Evolutionary conservation across 2,888 invertebrate species (phyloP), one percentile per base, ranked within the genome.

Genomic region (Catocala sponsa): DNA sequence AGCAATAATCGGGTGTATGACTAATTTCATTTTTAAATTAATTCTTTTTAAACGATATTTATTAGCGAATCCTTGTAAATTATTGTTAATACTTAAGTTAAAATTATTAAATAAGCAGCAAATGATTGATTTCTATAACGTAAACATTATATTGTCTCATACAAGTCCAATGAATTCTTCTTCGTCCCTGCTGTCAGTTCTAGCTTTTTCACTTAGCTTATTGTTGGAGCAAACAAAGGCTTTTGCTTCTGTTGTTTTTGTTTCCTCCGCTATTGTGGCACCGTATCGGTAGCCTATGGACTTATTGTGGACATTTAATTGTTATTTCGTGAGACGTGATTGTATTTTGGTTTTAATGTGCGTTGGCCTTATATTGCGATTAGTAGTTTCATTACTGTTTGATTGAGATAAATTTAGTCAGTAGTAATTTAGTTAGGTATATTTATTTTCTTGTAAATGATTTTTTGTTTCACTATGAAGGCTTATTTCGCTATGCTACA

Each of bases 181-280:
- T 63, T 70, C 49, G 53, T 50, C 60, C 47, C 49, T 59, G 72
- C 78, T 78, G 80, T 80, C 84, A 82, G 79, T 84, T 84, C 83
- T 83, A 76, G 82, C 87, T 88, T 91, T 90, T 90, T 88, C 89
- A 86, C 83, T 85, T 82, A 70, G 72, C 71, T 79, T 79, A 90
- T 91, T 91, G 91, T 91, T 84, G 80, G 71, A 67, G 61, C 61
- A 83, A 84, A 91, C 91, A 91, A 91, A 84, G 75, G 86, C 74
- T 75, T 80, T 76, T 65, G 67, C 70, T 67, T 65, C 78, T 80
- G 80, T 89, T 87, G 87, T 89, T 90, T 90, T 89, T 86, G 89
- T 89, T 86, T 85, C 76, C 75, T 78, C 72, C 69, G 62, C 72
- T 74, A 88, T 91, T 91, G 90, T 91, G 74, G 73, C 73, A 68